Conservation (phyloP, 2,113 vertebrate species). For the Chiloscyllium plagiosum region DNA sequence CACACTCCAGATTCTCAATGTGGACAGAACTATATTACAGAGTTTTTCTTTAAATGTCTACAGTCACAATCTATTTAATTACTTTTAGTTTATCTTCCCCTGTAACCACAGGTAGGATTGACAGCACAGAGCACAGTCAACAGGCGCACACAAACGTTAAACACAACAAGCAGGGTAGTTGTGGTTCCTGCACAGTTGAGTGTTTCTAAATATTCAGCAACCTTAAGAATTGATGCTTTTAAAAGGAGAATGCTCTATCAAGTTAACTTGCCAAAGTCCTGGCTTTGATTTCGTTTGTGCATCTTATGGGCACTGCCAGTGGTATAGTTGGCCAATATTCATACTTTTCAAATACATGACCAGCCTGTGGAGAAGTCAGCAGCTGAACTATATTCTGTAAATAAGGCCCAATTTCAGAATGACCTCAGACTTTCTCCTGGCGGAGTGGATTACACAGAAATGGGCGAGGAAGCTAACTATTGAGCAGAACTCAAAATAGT, state of each 20-base stretch:
- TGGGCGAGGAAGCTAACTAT: not conserved
- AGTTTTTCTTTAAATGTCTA: too few species aligned
- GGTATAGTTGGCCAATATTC: too few species aligned
- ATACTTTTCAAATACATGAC: too few species aligned
- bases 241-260: too few species aligned
- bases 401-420: not conserved
- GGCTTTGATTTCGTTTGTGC: not conserved
- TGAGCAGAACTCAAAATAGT: not conserved
- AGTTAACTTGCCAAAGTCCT: too few species aligned
- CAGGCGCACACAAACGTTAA: too few species aligned
- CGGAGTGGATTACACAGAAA: not conserved
- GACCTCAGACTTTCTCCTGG: not conserved
- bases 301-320: not conserved
- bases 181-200: not conserved
- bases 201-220: not conserved
- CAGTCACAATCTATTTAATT: too few species aligned
- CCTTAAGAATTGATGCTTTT: not conserved
- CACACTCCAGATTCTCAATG: too few species aligned
- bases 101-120: too few species aligned
- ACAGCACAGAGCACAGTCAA: too few species aligned
- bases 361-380: not conserved
- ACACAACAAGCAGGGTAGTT: not conserved
- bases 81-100: too few species aligned
- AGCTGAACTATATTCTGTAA: not conserved
- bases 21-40: too few species aligned